Conservation (phyloP, 2,797 vertebrate species). For the Alca torda region DNA sequence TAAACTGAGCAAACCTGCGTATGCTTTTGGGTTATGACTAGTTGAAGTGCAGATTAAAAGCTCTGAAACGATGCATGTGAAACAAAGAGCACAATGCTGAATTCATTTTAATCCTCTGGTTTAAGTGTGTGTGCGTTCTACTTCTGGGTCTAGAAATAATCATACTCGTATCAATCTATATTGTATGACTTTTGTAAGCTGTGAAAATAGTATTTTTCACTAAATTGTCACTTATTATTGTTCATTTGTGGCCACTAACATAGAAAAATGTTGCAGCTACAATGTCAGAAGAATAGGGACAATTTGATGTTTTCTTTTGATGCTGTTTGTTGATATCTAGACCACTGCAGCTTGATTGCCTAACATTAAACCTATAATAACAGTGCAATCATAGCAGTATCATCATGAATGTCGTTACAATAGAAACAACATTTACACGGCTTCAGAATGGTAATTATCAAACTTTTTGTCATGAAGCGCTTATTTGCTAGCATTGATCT, state of each 20-base stretch:
- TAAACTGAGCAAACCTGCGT: constrained; percentile 61
- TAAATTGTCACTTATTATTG: constrained; percentile 89
- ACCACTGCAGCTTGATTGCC: constrained; percentile 99
- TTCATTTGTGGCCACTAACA: constrained; percentile 85
- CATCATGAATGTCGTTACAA: constrained; percentile 90
- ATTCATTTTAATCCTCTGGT: constrained; percentile 79
- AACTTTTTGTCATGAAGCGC: constrained; percentile 95
- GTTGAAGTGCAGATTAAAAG: constrained; percentile 68
- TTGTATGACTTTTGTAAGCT: constrained; percentile 82
- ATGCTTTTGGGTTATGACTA: constrained; percentile 60
- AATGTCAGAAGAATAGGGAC: constrained; percentile 92
- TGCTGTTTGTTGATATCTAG: constrained; percentile 99
- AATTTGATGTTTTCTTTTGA: constrained; percentile 95
- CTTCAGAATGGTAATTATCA: constrained; percentile 96
- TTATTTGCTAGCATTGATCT: constrained; percentile 99
- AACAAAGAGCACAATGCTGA: constrained; percentile 71
- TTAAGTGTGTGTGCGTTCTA: constrained; percentile 74
- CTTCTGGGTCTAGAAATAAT: constrained; percentile 79
- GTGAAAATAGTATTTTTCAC: constrained; percentile 85
- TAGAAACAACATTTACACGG: constrained; percentile 88
- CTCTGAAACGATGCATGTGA: constrained; percentile 63
- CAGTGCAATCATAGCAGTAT: constrained; percentile 99
- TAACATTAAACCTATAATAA: constrained; percentile 99
- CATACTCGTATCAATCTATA: constrained; percentile 85
- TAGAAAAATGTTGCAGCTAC: constrained; percentile 84